Evolutionary conservation across 2,113 vertebrate species (phyloP), one percentile per base, ranked within the genome.

Genomic region (Caloenas nicobarica): DNA sequence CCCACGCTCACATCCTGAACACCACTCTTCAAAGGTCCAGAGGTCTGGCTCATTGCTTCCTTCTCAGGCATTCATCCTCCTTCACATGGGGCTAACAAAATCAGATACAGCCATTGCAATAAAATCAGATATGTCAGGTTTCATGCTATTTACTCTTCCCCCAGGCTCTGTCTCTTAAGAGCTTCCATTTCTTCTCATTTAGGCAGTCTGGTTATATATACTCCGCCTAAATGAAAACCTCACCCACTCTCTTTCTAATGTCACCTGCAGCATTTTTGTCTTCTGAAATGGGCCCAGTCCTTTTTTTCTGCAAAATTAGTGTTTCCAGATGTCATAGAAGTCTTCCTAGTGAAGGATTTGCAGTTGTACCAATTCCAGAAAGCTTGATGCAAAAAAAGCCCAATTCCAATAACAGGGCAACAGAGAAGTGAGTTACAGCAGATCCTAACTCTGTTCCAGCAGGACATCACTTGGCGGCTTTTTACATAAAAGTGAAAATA

Each of bases 21-120:
- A n/a, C 3, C 23, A 56, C 3, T 19, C 5, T 46, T 81, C 1
- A 0, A 18, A 64, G 24, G 16, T 44, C 4, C 17, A 11, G 50
- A 69, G 5, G 4, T 38, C 15, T 22, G 15, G 5, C 8, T 60
- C 13, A 18, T 79, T 2, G 0, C 4, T 73, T 7, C 15, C 13
- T 81, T 74, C 54, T 58, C 54, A 60, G n/a, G 16, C 5, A 5
- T 2, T 31, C 13, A 7, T 25, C 9, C 11, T 5, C 14, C 46
- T 71, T 76, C 51, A 61, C 33, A n/a, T 9, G 38, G 4, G 23
- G 4, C 40, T 69, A 33, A 42, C n/a, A 74, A 89, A 91, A 57
- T 36, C 40, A 56, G 28, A 15, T 22, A 22, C 16, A 46, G 46
- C 22, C 46, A 46, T 8, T 13, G 16, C 29, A 46, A 44, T 65